Base-by-base conservation (phyloP, 2,888 invertebrate species). In the Phlogophora meticulosa region DNA sequence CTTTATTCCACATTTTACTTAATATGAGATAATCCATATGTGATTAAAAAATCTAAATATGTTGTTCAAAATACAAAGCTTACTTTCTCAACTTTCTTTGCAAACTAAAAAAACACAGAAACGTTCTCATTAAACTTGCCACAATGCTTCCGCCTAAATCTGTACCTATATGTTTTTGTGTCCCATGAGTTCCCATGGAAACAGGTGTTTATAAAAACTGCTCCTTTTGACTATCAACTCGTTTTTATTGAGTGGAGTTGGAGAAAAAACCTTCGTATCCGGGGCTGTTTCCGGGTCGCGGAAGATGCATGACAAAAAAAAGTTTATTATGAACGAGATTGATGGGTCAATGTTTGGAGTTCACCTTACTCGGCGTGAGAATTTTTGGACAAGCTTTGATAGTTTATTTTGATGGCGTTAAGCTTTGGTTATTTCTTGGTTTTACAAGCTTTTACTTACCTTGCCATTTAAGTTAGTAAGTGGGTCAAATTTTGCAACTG, bases 201-300 rank as follows among this genome's bases (percentile, higher is more conserved):
- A 94, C 94, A 94, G 94, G 94, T 94, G 94, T 70, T 76, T 87
- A 92, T 84, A 93, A 93, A 93, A 93, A 94, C 89, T 83, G 83
- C 83, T 84, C 88, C 89, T 88, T 90, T 88, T 86, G 84, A 88
- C 84, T 88, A 88, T 89, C 88, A 92, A 91, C 90, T 91, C 89
- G 91, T 92, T 93, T 94, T 94, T 92, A 91, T 91, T 87, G 80
- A 81, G 76, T 63, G 60, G 55, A 80, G 78, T 68, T 56, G 69
- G 76, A 75, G 77, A 85, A 90, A 92, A 93, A 92, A 91, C 69
- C 49, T 55, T 51, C 78, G 86, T 91, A 92, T 94, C 94, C 94
- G 93, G 92, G 87, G 88, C 77, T 85, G 85, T 93, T 94, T 94
- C 94, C 94, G 93, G 94, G 91, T 93, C 88, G 86, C 73, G 77